Evolutionary conservation across 2,888 invertebrate genomes (phyloP).

Genomic region (Amphipyra tragopoginis): DNA sequence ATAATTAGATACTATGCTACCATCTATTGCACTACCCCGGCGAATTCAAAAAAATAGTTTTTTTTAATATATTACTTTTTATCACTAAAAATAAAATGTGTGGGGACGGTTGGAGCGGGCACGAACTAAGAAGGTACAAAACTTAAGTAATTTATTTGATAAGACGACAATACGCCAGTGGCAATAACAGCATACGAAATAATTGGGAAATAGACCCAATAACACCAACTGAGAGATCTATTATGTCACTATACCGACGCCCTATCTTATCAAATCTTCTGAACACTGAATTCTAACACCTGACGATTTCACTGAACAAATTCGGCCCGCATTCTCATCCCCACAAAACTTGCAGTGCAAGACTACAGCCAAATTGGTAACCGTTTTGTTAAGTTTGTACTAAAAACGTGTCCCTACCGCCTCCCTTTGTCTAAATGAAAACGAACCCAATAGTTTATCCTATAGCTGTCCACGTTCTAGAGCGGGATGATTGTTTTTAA

Average conservation of each 20-base stretch:
- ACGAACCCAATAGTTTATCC: slow-evolving; percentile 40
- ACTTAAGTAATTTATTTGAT: neutral
- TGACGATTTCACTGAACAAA: slow-evolving; percentile 5
- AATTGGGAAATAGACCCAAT: slow-evolving; percentile 14
- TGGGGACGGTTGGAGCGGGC: slow-evolving; percentile 39
- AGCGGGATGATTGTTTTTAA: slow-evolving; percentile 12
- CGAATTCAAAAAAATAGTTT: slow-evolving; percentile 81
- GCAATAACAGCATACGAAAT: slow-evolving; percentile 2
- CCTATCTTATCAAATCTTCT: slow-evolving; percentile 34
- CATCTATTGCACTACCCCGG: slow-evolving; percentile 89
- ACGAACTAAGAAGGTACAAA: slow-evolving; percentile 11
- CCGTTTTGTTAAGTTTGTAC: slow-evolving; percentile 71
- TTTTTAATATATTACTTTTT: slow-evolving; percentile 70
- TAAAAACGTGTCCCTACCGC: slow-evolving; percentile 76
- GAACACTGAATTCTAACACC: slow-evolving; percentile 8
- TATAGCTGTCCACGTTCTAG: slow-evolving; percentile 40
- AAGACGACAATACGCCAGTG: slow-evolving; percentile 16
- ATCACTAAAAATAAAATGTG: slow-evolving; percentile 73
- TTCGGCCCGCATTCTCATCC: slow-evolving; percentile 31
- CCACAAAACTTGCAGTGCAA: slow-evolving; percentile 58
- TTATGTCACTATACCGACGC: slow-evolving; percentile 13
- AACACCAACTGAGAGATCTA: slow-evolving; percentile 24
- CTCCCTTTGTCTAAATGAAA: slow-evolving; percentile 69
- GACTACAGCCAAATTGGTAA: slow-evolving; percentile 80
- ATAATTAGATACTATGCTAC: slow-evolving; percentile 76